Conservation (phyloP, 1,140 invertebrate species). For the Trypoxylus dichotomus region DNA sequence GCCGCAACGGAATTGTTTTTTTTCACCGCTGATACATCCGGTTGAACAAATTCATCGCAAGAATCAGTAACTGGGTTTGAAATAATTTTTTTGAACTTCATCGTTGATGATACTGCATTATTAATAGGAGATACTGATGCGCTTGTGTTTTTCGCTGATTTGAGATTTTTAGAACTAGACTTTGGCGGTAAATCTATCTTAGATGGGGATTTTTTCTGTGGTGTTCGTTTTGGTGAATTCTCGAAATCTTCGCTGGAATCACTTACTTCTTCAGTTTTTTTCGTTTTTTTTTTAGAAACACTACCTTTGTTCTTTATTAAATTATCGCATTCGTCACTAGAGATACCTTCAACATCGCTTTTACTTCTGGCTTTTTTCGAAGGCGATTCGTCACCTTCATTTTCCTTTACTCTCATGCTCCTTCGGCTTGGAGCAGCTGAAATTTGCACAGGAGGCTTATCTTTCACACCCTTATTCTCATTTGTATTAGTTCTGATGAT, state of each 20-base stretch:
- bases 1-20: too few relatives aligned
- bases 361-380: background rate
- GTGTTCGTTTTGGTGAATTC: background rate
- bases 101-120: background rate
- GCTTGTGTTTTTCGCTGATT: background rate
- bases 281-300: background rate
- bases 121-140: background rate
- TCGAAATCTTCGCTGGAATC: background rate
- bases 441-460: too few relatives aligned
- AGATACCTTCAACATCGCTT: background rate
- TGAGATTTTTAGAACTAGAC: background rate
- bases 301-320: too few relatives aligned
- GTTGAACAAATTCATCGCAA: background rate
- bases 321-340: background rate
- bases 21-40: background rate
- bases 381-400: background rate
- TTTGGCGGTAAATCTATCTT: too few relatives aligned
- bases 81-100: background rate
- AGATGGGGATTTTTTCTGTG: background rate
- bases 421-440: too few relatives aligned
- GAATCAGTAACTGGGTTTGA: background rate
- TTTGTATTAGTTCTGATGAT: too few relatives aligned
- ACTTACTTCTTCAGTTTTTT: background rate
- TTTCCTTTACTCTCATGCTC: background rate
- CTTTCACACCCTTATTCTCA: too few relatives aligned